Evolutionary conservation across 2,888 invertebrate species (phyloP), one percentile per base, ranked within the genome.

Genomic region (Cheilosia urbana): DNA sequence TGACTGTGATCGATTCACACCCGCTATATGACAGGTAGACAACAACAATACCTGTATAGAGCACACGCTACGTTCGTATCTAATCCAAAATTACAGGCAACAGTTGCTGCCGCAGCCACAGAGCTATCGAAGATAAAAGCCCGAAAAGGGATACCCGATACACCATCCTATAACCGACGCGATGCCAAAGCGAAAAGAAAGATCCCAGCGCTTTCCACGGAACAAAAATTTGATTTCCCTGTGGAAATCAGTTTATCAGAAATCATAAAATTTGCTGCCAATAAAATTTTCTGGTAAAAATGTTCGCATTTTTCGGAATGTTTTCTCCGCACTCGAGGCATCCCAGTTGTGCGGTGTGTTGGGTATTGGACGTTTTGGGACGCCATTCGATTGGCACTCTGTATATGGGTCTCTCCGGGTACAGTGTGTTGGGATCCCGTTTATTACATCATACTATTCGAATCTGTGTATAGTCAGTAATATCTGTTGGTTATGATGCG

Each of bases 231-330:
- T 88, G 88, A 88, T 88, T 88, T 91, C 91, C 91, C 90, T 87
- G 89, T 90, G 91, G 91, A 91, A 91, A 91, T 91, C 91, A 91
- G 90, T 91, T 91, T 91, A 91, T 90, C 90, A 89, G 89, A 90
- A 90, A 91, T 91, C 91, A 91, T 90, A 91, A 91, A 91, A 90
- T 90, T 89, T 90, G 88, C 89, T 88, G 87, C 90, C 88, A 89
- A 90, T 90, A 90, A 88, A 88, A 88, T 77, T 84, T 78, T 87
- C 82, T 88, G 87, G 84, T 87, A 88, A 88, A 87, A 88, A 87
- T 88, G 87, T 84, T 88, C 88, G 71, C 87, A 87, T 88, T 88
- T 88, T 84, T 69, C 76, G 76, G 81, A 76, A 77, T 80, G 55
- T 87, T 85, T 83, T 83, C 63, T 58, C 60, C 85, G 66, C 87